These are phyloP conservation scores for Congeria kusceri DNA, from an alignment of 2,888 invertebrate genomes.

Conservation along the genomic window DNA sequence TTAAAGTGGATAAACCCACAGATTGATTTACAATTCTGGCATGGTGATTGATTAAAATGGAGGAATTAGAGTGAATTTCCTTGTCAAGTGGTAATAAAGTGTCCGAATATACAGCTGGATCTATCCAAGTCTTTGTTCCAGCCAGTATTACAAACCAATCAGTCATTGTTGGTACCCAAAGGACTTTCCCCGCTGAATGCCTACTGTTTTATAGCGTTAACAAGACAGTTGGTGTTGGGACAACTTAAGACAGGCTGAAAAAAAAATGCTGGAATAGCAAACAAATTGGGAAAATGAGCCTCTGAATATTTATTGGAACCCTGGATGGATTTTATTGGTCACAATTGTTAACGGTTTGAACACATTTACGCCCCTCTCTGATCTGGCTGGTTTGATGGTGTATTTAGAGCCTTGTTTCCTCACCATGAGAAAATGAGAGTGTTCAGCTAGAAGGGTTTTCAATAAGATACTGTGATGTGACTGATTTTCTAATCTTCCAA, in stretches of 20 bases:
- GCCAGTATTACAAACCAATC: background rate
- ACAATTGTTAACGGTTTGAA: conserved; percentile 3
- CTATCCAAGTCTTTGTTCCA: background rate
- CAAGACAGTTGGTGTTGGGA: conserved; percentile 13
- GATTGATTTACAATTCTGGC: no score
- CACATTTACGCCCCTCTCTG: no score
- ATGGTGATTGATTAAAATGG: no score
- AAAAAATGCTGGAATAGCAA: background rate
- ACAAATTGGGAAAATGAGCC: conserved; percentile 7
- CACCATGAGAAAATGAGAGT: no score
- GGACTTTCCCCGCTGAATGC: background rate
- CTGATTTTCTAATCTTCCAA: background rate
- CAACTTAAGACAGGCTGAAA: conserved; percentile 1
- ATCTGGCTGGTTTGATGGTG: no score
- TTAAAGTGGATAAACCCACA: no score
- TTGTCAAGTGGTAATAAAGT: background rate
- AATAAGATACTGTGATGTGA: no score
- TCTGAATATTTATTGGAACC: conserved; percentile 13
- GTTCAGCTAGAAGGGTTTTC: no score
- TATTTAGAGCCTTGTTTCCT: no score
- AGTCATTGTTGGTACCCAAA: conserved; percentile 14
- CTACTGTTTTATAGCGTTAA: conserved; percentile 36
- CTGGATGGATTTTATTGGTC: conserved; percentile 23
- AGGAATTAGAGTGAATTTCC: no score
- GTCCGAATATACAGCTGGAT: conserved; percentile 1